These are phyloP conservation scores for Andrena chrysosceles DNA, from an alignment of 2,888 invertebrate species.

Conservation along the genomic window DNA sequence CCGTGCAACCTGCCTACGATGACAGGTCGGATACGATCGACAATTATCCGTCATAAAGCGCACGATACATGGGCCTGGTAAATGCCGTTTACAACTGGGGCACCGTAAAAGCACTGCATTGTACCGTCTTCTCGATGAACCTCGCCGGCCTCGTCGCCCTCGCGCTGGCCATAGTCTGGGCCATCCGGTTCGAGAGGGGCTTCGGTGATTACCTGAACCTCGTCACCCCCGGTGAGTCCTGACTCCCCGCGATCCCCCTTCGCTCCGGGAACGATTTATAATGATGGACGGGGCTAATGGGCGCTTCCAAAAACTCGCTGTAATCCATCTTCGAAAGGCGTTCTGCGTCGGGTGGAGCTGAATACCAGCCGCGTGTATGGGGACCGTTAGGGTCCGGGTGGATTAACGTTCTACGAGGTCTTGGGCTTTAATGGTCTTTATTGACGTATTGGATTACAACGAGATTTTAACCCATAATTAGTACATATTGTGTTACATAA, in stretches of 20 bases:
- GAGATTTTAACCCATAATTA: too few species aligned
- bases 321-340: background rate
- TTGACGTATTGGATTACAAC: too few species aligned
- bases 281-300: background rate
- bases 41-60: conserved; percentile 25
- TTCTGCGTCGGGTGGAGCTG: too few species aligned
- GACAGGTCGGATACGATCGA: conserved; percentile 27
- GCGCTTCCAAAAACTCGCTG: background rate
- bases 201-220: conserved; percentile 65
- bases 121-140: conserved; percentile 62
- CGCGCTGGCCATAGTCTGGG: conserved; percentile 50
- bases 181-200: conserved; percentile 53
- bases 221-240: conserved; percentile 56
- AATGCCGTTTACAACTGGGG: conserved; percentile 65
- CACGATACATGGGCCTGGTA: conserved; percentile 64
- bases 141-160: conserved; percentile 52
- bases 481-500: too few species aligned
- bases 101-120: conserved; percentile 61
- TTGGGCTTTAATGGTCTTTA: too few species aligned
- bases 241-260: background rate
- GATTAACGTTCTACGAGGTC: too few species aligned
- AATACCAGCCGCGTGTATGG: too few species aligned
- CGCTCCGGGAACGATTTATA: background rate
- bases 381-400: too few species aligned
- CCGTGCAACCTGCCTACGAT: conserved; percentile 34